These are phyloP conservation scores for Mustelus asterias DNA, from an alignment of 2,113 vertebrate species.

Conservation along the genomic window DNA sequence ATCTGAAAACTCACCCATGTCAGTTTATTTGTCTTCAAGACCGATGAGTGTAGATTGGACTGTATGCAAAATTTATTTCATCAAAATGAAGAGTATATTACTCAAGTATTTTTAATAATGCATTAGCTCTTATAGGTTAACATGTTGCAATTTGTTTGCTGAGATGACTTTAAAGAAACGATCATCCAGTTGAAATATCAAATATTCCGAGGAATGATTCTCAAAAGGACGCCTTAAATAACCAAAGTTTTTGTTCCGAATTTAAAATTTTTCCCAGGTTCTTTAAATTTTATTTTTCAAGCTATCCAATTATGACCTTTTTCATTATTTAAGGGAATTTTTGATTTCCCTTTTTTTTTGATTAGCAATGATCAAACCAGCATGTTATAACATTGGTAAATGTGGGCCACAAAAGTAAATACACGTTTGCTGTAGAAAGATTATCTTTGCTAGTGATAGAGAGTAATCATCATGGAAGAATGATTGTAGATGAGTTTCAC, in stretches of 20 bases:
- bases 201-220: not conserved
- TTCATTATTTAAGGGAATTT: not conserved
- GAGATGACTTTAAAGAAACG: conserved; percentile 7
- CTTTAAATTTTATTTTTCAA: not conserved
- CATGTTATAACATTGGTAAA: not conserved
- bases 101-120: conserved; percentile 26
- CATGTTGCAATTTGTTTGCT: conserved; percentile 24
- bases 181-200: conserved; percentile 21
- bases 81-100: conserved; percentile 22
- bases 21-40: conserved; percentile 32
- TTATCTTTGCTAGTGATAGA: not conserved
- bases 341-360: conserved; percentile 8
- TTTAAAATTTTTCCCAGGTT: not conserved
- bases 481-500: conserved; percentile 7
- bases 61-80: conserved; percentile 36
- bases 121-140: conserved; percentile 16
- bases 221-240: not conserved
- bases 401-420: not conserved
- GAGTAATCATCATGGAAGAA: not conserved
- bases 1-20: conserved; percentile 20
- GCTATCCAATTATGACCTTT: not conserved
- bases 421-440: not conserved
- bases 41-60: not conserved
- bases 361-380: not conserved
- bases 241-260: not conserved